These are phyloP conservation scores for Lasioglossum leucozonium DNA, from an alignment of 2,888 invertebrate genomes.

Conservation along the genomic window DNA sequence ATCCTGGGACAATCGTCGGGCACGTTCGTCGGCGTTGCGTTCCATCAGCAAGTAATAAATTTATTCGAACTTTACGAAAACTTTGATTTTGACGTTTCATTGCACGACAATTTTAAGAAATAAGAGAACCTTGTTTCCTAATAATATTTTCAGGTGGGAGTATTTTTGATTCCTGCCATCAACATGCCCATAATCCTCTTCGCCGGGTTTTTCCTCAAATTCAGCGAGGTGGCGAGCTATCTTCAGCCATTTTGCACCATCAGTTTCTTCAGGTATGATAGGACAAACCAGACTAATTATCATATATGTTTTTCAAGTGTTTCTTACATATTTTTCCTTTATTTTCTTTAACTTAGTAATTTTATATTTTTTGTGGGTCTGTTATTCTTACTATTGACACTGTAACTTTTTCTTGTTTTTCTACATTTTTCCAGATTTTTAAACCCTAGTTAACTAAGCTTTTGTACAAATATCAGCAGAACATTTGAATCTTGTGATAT, in stretches of 20 bases:
- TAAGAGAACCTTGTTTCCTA: neutral
- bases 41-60: slow-evolving; percentile 87
- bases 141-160: slow-evolving; percentile 87
- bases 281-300: neutral
- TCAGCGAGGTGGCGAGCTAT: slow-evolving; percentile 89
- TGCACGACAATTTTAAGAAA: too few species aligned
- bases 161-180: slow-evolving; percentile 91
- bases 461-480: too few species aligned
- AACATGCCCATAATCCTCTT: slow-evolving; percentile 93
- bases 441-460: too few species aligned
- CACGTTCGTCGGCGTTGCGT: slow-evolving; percentile 90
- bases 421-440: too few species aligned
- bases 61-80: neutral
- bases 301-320: neutral
- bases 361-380: neutral
- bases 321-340: neutral
- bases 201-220: slow-evolving; percentile 93
- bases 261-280: slow-evolving; percentile 87
- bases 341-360: neutral
- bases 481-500: too few species aligned
- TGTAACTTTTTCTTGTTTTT: neutral
- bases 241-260: slow-evolving; percentile 89
- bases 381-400: neutral
- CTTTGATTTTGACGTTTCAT: neutral
- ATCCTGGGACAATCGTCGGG: slow-evolving; percentile 92